Conservation (phyloP, 35 echinoderm and acorn worm genomes). For the Stichopus chloronotus region DNA sequence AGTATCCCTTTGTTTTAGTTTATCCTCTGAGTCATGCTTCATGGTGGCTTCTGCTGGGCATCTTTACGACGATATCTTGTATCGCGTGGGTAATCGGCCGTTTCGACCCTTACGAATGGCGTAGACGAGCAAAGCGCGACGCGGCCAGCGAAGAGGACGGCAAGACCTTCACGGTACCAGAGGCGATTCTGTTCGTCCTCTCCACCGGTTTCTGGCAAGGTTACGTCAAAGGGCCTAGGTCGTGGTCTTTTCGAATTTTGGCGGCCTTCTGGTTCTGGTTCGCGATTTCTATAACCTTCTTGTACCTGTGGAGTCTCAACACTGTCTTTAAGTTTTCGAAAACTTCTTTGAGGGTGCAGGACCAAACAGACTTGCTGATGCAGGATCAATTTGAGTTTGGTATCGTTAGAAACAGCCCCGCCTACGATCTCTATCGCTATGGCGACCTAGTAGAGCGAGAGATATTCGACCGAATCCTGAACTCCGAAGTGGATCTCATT, state of each 20-base stretch:
- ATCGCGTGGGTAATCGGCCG: conserved; percentile 61
- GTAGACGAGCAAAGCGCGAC: conserved; percentile 7
- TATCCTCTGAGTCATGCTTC: conserved; percentile 63
- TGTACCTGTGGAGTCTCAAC: conserved; percentile 75
- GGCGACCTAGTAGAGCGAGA: conserved; percentile 33
- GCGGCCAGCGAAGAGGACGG: conserved; percentile 65
- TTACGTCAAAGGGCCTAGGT: conserved; percentile 68
- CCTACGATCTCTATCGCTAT: conserved; percentile 78
- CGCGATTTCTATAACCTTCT: conserved; percentile 61
- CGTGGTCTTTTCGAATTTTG: conserved; percentile 61
- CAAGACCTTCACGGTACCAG: conserved; percentile 63
- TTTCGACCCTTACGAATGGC: conserved; percentile 72
- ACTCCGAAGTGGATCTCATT: conserved; percentile 65
- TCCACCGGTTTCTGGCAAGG: conserved; percentile 69
- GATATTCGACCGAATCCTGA: conserved; percentile 66
- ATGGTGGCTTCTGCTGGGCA: conserved; percentile 70
- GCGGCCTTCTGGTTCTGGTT: conserved; percentile 81
- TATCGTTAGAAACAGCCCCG: conserved; percentile 68
- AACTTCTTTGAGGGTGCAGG: conserved; percentile 30
- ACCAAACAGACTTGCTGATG: conserved; percentile 58
- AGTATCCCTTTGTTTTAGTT: conserved; percentile 70
- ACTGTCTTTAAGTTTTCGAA: conserved; percentile 69
- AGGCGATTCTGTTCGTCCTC: conserved; percentile 57
- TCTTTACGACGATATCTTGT: conserved; percentile 45
- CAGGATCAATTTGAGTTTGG: conserved; percentile 79